A percentile compares a stretch with the other conserved stretches of the same genome.
Evolutionary conservation across 2,888 invertebrate genomes (phyloP).

Genomic region (Philereme transversata): DNA sequence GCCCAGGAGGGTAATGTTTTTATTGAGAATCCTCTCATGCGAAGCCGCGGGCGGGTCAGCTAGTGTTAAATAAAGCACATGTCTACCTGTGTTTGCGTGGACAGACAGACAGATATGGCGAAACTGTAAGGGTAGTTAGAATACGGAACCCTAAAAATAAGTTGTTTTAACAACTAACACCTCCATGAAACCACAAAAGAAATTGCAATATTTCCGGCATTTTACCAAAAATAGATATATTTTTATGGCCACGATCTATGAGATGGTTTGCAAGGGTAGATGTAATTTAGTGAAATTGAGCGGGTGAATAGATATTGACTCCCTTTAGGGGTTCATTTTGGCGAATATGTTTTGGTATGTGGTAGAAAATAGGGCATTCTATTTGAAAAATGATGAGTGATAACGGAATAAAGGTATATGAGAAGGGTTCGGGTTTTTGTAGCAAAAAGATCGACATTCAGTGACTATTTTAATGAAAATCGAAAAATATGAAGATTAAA

Average conservation of each 20-base stretch:
- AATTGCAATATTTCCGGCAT: slow-evolving; percentile 25
- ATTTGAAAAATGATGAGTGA: slow-evolving; percentile 15
- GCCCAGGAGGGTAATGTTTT: too few relatives aligned
- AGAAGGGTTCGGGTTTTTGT: slow-evolving; percentile 4
- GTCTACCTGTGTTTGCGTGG: too few relatives aligned
- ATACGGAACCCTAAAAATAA: neutral
- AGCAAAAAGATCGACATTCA: too few relatives aligned
- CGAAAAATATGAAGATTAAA: too few relatives aligned
- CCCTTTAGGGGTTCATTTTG: slow-evolving; percentile 27
- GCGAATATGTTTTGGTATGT: slow-evolving; percentile 19
- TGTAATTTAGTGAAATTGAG: slow-evolving; percentile 39
- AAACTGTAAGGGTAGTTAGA: too few relatives aligned
- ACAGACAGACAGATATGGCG: too few relatives aligned
- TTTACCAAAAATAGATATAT: slow-evolving; percentile 28
- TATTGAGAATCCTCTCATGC: too few relatives aligned
- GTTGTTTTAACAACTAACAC: slow-evolving; percentile 10
- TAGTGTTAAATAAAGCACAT: too few relatives aligned
- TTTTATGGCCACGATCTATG: slow-evolving; percentile 28
- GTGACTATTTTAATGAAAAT: too few relatives aligned
- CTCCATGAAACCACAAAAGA: slow-evolving; percentile 22
- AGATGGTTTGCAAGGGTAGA: slow-evolving; percentile 25
- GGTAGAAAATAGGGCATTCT: slow-evolving; percentile 18
- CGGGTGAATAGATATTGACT: slow-evolving; percentile 35
- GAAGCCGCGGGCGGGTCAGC: too few relatives aligned
- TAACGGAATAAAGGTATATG: neutral